phyloP scores from a whole-genome alignment of 2,113 vertebrate genomes.

The Shinisaurus crocodilurus region DNA sequence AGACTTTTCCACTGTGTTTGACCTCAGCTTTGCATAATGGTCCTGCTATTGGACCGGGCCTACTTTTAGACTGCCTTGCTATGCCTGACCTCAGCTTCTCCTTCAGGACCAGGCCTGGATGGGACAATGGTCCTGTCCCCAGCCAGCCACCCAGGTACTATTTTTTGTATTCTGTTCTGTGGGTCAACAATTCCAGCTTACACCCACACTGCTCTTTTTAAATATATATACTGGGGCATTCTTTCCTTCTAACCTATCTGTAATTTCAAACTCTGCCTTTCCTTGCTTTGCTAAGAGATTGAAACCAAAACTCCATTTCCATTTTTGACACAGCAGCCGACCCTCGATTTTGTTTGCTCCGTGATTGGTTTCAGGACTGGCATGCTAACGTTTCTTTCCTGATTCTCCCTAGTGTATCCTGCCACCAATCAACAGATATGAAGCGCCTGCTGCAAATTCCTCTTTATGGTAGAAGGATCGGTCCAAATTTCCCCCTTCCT shows the following conservation, averaged over 20 bases:
- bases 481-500: not conserved
- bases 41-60: too few relatives aligned
- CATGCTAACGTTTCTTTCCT: not conserved
- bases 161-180: too few relatives aligned
- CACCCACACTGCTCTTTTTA: not conserved
- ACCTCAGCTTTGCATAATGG: too few relatives aligned
- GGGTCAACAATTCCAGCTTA: not conserved
- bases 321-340: not conserved
- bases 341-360: not conserved
- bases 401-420: too few relatives aligned
- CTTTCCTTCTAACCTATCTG: not conserved
- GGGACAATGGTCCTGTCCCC: too few relatives aligned
- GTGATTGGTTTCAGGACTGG: not conserved
- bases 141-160: too few relatives aligned
- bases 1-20: too few relatives aligned
- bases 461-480: not conserved
- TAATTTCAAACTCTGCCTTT: not conserved
- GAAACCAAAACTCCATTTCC: constrained; percentile 7
- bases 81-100: too few relatives aligned
- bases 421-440: not conserved
- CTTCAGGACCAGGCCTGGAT: too few relatives aligned
- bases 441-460: not conserved
- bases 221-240: not conserved
- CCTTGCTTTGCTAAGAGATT: not conserved
- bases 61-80: too few relatives aligned